Base-by-base conservation (phyloP, 2,888 invertebrate genomes). In the Cistogaster globosa region DNA sequence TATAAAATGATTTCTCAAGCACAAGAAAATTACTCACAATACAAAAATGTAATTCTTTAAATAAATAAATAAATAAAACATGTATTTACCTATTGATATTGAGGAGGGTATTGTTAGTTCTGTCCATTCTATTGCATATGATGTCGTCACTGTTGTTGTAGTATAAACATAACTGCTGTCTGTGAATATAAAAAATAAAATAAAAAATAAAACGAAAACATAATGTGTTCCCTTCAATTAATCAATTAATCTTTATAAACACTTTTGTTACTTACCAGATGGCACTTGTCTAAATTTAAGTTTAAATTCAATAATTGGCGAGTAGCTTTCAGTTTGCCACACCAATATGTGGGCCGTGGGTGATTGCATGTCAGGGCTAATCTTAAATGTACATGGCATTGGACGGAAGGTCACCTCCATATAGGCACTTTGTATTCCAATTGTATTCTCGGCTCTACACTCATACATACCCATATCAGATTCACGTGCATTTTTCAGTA, bases 301-400 rank as follows among this genome's bases (percentile, higher is more conserved):
- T 87, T 93, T 93, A 86, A 95, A 94, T 93, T 97, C 97, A 88
- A 96, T 95, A 69, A 97, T 95, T 1, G 96, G 95, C 45, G 96
- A 95, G 91, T 96, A 96, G 76, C 96, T 97, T 90, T 97, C 97
- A 0, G 97, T 97, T 90, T 96, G 96, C 97, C 97, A 97, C 71
- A 96, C 95, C 3, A 97, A 93, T 8, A 95, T 95, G 90, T 96
- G 96, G 36, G 95, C 94, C 76, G 91, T 95, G 72, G 92, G 89
- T 53, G 91, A 91, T 76, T 92, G 91, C 2, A 90, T 88, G 67
- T 89, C 89, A 0, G 91, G 91, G 84, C 92, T 91, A 22, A 90
- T 91, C 84, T 92, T 92, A 69, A 93, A 93, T 8, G 90, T 86
- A 77, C 91, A 91, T 45, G 92, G 90, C 90, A 92, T 90, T 3